Evolutionary conservation across 2,888 invertebrate species (phyloP).

Genomic region (Leuctra nigra): DNA sequence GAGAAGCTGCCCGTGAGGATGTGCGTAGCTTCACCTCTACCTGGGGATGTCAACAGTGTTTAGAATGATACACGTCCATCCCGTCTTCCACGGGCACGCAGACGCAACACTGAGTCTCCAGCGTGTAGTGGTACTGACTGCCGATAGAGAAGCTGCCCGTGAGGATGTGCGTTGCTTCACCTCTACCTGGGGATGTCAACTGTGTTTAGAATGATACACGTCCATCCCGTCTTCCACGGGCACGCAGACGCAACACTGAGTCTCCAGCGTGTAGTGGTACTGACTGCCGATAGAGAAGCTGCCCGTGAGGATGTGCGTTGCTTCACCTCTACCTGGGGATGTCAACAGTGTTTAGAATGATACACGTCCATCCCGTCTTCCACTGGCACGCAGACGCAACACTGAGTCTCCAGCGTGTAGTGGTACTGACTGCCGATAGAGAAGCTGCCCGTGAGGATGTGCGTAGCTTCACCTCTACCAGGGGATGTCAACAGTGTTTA

Average conservation of each 20-base stretch:
- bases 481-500: not conserved
- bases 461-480: not conserved
- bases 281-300: conserved; percentile 34
- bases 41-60: not conserved
- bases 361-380: conserved; percentile 54
- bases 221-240: conserved; percentile 62
- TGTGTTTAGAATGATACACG: not conserved
- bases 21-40: conserved; percentile 30
- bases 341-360: not conserved
- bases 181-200: not conserved
- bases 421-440: conserved; percentile 49
- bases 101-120: conserved; percentile 66
- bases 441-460: not conserved
- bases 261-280: conserved; percentile 71
- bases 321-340: not conserved
- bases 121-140: conserved; percentile 59
- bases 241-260: conserved; percentile 56
- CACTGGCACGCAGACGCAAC: conserved; percentile 55
- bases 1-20: conserved; percentile 50
- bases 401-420: conserved; percentile 68
- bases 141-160: not conserved
- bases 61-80: conserved; percentile 36
- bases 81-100: conserved; percentile 64
- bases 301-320: not conserved
- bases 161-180: not conserved